These are phyloP conservation scores for Poeciliopsis retropinna DNA, from an alignment of 2,113 vertebrate species.

Conservation along the genomic window DNA sequence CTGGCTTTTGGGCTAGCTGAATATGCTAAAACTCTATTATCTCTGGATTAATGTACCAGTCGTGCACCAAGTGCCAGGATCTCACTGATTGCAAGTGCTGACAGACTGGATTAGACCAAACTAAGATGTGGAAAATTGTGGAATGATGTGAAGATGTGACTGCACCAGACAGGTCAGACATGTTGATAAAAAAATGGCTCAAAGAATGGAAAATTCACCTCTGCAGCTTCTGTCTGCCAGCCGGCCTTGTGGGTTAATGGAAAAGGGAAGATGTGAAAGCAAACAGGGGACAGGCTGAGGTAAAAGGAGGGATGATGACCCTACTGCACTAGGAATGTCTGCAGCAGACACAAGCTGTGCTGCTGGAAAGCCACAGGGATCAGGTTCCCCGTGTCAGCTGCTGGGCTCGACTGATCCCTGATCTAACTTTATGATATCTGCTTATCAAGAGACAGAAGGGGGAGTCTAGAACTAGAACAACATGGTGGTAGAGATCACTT, in stretches of 20 bases:
- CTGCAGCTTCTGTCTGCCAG: not conserved
- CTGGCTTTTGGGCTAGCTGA: slow-evolving; percentile 14
- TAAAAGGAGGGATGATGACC: slow-evolving; percentile 41
- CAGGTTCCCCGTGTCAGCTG: slow-evolving; percentile 76
- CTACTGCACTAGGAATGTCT: slow-evolving; percentile 65
- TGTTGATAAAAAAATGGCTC: not conserved
- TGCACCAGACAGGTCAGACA: too few relatives aligned
- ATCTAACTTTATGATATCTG: slow-evolving; percentile 58
- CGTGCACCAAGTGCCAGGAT: not conserved
- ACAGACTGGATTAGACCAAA: not conserved
- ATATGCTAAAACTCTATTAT: slow-evolving; percentile 31
- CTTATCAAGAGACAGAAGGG: slow-evolving; percentile 36
- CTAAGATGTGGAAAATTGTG: not conserved
- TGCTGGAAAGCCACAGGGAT: slow-evolving; percentile 70
- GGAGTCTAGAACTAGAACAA: slow-evolving; percentile 20
- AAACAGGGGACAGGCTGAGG: slow-evolving; percentile 38
- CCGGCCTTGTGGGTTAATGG: slow-evolving; percentile 20
- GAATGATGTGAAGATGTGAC: not conserved
- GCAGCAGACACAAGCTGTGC: slow-evolving; percentile 58
- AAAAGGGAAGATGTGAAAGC: slow-evolving; percentile 35
- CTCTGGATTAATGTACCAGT: slow-evolving; percentile 25
- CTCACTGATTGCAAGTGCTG: not conserved
- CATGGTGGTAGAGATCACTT: not conserved
- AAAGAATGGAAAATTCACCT: not conserved
- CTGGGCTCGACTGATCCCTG: slow-evolving; percentile 54